Conservation (phyloP, 1,140 invertebrate genomes). For the Cephus cinctus region DNA sequence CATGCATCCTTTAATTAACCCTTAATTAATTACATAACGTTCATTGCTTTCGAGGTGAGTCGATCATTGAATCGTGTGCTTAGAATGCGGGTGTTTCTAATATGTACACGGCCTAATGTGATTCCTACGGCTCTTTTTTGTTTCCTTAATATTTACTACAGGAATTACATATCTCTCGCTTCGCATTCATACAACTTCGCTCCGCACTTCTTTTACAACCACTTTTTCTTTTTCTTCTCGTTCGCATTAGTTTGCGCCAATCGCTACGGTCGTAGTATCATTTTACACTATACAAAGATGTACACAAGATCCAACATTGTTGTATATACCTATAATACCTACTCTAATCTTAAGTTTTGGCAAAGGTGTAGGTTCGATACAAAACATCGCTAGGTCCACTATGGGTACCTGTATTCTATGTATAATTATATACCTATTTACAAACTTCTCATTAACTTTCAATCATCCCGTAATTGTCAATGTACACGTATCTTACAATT, state of each 20-base stretch:
- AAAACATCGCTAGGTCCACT: conserved; percentile 27
- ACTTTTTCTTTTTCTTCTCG: neutral
- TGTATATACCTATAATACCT: conserved; percentile 31
- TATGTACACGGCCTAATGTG: neutral
- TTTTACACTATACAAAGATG: conserved; percentile 41
- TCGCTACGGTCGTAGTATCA: conserved; percentile 22
- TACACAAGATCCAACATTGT: conserved; percentile 35
- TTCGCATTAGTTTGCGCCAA: neutral
- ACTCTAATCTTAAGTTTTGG: conserved; percentile 39
- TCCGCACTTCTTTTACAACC: neutral
- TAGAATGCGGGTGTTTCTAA: no score
- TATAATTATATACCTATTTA: conserved; percentile 22
- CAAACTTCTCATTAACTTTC: conserved; percentile 32
- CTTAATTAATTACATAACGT: conserved; percentile 1
- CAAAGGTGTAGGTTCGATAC: conserved; percentile 32
- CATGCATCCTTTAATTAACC: no score
- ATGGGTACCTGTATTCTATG: conserved; percentile 20
- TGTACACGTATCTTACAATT: conserved; percentile 35
- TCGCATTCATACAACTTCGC: neutral
- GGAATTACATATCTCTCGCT: neutral
- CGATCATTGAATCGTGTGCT: no score
- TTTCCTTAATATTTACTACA: neutral
- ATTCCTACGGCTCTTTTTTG: neutral
- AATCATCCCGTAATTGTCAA: conserved; percentile 20
- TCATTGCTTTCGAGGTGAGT: neutral